Conservation (phyloP, 1,140 invertebrate genomes). For the Sminthurinus signatus region DNA sequence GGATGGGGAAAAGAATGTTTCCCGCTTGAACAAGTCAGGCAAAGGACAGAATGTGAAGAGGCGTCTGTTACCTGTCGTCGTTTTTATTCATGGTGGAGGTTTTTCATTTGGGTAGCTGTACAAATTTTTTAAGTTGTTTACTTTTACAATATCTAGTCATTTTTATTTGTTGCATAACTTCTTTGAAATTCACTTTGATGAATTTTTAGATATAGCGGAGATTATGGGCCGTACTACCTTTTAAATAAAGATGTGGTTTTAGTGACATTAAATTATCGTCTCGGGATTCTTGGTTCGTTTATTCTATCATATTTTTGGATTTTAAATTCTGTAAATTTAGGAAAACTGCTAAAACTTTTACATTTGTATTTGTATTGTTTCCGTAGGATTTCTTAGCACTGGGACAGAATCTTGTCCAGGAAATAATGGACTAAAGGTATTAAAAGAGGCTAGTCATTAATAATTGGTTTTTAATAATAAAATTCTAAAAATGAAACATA, state of each 20-base stretch:
- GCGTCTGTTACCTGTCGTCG: constrained; percentile 4
- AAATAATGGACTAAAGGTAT: constrained; percentile 20
- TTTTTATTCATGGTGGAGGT: constrained; percentile 14
- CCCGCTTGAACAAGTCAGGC: too few species aligned
- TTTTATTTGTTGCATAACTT: not conserved
- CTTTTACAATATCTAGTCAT: not conserved
- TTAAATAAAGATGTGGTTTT: constrained; percentile 15
- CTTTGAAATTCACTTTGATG: too few species aligned
- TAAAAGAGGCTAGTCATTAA: not conserved
- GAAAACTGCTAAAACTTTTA: too few species aligned
- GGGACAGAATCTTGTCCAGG: constrained; percentile 3
- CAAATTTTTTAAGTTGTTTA: not conserved
- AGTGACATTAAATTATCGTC: constrained; percentile 14
- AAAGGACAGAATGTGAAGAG: too few species aligned
- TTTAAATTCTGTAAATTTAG: too few species aligned
- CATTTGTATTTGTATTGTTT: too few species aligned
- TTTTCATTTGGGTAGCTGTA: not conserved
- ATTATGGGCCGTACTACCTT: constrained; percentile 18
- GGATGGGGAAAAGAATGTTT: too few species aligned
- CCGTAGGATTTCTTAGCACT: constrained; percentile 16
- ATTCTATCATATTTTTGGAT: too few species aligned
- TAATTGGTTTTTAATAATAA: not conserved
- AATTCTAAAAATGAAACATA: not conserved
- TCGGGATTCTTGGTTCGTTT: constrained; percentile 10
- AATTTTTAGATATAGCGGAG: not conserved